Conservation (phyloP, 2,888 invertebrate genomes). For the Dioctria rufipes region DNA sequence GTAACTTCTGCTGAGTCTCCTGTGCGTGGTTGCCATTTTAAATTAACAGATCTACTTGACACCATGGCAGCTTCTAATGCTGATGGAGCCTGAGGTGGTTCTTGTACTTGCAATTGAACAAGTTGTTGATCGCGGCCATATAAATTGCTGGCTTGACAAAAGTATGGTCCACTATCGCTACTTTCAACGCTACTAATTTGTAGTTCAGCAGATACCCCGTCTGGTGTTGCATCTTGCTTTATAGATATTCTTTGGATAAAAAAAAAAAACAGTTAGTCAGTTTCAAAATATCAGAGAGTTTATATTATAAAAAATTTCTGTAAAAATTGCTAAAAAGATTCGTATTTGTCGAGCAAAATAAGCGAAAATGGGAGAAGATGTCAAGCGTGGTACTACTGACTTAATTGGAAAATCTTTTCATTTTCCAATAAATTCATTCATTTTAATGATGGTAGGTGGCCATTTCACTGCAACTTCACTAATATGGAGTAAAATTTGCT, state of each 20-base stretch:
- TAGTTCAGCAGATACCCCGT: slow-evolving; percentile 80
- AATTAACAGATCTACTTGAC: slow-evolving; percentile 80
- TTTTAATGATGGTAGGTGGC: no score
- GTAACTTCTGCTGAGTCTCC: slow-evolving; percentile 81
- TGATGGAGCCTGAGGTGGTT: slow-evolving; percentile 81
- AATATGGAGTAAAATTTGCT: no score
- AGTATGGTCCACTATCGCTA: slow-evolving; percentile 82
- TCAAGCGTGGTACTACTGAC: no score
- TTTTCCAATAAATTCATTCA: no score
- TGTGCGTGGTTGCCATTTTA: slow-evolving; percentile 83
- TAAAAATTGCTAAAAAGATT: no score
- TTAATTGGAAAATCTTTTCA: no score
- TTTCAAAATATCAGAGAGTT: no score
- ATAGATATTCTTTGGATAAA: slow-evolving; percentile 72
- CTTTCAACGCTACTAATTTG: slow-evolving; percentile 80
- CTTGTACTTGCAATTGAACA: slow-evolving; percentile 82
- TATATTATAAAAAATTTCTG: no score
- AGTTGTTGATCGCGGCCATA: slow-evolving; percentile 81
- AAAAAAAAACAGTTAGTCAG: not conserved
- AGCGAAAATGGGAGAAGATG: no score
- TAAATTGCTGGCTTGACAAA: slow-evolving; percentile 84
- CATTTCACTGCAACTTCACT: no score
- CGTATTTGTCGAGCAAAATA: no score
- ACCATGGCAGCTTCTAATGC: slow-evolving; percentile 80
- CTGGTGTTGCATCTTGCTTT: slow-evolving; percentile 80